Percentiles rank a stretch among this genome's conserved stretches.
phyloP scores from a whole-genome alignment of 2,888 invertebrate genomes.

The Lycophotia porphyrea region DNA sequence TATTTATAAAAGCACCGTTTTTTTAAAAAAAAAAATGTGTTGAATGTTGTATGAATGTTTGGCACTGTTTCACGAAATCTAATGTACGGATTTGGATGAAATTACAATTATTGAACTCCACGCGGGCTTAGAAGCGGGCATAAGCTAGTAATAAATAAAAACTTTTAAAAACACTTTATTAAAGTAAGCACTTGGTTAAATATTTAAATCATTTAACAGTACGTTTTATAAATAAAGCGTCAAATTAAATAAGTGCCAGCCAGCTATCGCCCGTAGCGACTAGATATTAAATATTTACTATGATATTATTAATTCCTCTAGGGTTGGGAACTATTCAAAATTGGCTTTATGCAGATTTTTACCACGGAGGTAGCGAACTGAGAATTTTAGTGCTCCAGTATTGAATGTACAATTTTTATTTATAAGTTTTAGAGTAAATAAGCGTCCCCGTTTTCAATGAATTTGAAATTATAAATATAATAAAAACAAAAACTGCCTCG shows the following conservation, averaged over 20 bases:
- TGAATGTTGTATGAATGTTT: too few species aligned
- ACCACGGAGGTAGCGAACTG: neutral
- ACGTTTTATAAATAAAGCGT: neutral
- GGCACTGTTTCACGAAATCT: too few species aligned
- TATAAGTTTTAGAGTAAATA: neutral
- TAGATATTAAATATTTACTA: conserved; percentile 44
- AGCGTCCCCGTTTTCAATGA: neutral
- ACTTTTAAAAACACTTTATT: neutral
- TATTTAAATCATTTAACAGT: neutral
- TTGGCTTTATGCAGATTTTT: conserved; percentile 30
- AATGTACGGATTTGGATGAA: too few species aligned
- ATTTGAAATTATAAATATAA: too few species aligned
- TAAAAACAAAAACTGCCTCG: too few species aligned
- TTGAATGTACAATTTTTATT: conserved; percentile 16
- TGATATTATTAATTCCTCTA: conserved; percentile 35
- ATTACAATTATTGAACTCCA: too few species aligned
- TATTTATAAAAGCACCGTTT: too few species aligned
- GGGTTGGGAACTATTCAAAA: conserved; percentile 5
- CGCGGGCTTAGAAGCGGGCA: too few species aligned
- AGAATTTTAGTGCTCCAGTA: conserved; percentile 6
- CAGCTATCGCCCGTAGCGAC: neutral
- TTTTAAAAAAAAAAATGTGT: too few species aligned
- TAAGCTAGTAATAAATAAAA: too few species aligned
- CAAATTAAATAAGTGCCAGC: neutral
- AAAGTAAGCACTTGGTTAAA: too few species aligned